A percentile compares a stretch with the other conserved stretches of the same genome.
Evolutionary conservation across 2,797 vertebrate genomes (phyloP).

Genomic region (Malurus splendens): DNA sequence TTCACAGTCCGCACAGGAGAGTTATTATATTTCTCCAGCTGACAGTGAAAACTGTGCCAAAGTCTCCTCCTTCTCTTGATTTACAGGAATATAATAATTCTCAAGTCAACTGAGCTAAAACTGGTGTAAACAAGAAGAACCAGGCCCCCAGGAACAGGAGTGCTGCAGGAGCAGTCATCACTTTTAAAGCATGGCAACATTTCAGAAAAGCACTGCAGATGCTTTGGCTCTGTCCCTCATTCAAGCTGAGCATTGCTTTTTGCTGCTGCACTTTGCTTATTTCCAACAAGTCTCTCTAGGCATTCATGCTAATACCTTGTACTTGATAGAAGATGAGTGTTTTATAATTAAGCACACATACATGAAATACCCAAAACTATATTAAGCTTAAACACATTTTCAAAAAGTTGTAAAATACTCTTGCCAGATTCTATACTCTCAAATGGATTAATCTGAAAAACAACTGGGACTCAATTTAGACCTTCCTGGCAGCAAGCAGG

Average conservation of each 20-base stretch:
- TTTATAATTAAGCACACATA: slow-evolving; percentile 56
- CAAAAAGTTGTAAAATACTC: slow-evolving; percentile 68
- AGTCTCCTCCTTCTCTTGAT: slow-evolving; percentile 35
- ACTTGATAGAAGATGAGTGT: slow-evolving; percentile 20
- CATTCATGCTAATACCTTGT: slow-evolving; percentile 29
- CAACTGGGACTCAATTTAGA: slow-evolving; percentile 73
- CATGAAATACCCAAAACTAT: slow-evolving; percentile 41
- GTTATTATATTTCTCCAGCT: neutral
- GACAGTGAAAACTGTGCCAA: neutral
- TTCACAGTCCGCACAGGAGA: neutral
- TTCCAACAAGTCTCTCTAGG: slow-evolving; percentile 32
- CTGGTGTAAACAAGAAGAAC: slow-evolving; percentile 38
- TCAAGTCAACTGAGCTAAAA: slow-evolving; percentile 41
- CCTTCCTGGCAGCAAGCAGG: slow-evolving; percentile 69
- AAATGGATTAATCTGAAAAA: slow-evolving; percentile 69
- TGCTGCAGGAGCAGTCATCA: slow-evolving; percentile 23
- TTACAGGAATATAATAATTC: slow-evolving; percentile 43
- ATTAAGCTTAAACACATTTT: slow-evolving; percentile 65
- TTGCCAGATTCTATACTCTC: slow-evolving; percentile 62
- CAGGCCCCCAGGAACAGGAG: slow-evolving; percentile 5
- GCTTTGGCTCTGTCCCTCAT: slow-evolving; percentile 37
- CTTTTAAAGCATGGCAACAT: slow-evolving; percentile 47
- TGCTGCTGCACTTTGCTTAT: neutral
- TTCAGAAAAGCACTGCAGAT: slow-evolving; percentile 42
- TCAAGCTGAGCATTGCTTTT: neutral